A percentile compares a stretch with the other conserved stretches of the same genome.
These are phyloP conservation scores for Hemichromis elongatus DNA, from an alignment of 2,113 vertebrate species.

Conservation along the genomic window DNA sequence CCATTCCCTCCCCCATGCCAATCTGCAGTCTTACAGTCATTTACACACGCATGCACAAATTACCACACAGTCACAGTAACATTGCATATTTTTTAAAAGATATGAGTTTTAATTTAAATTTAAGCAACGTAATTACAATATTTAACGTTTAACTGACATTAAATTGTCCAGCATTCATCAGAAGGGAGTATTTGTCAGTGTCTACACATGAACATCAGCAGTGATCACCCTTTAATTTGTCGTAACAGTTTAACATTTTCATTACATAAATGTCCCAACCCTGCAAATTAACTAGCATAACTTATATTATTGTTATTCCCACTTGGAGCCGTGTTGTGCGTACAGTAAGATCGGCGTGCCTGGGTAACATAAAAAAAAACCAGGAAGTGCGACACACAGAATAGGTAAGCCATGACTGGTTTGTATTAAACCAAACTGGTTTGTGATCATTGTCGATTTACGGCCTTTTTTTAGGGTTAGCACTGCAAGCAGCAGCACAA, in stretches of 20 bases:
- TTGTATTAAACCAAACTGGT: slow-evolving; percentile 38
- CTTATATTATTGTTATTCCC: neutral
- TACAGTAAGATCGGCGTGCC: neutral
- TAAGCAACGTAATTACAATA: neutral
- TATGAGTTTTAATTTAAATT: neutral
- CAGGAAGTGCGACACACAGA: neutral
- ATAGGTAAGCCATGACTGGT: slow-evolving; percentile 47
- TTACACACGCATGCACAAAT: neutral
- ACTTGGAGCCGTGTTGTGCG: neutral
- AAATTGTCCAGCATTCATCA: neutral
- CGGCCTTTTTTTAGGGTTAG: slow-evolving; percentile 49
- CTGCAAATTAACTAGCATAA: neutral
- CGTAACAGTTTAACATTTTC: neutral
- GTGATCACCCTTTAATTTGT: neutral
- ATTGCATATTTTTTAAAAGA: neutral
- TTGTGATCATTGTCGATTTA: slow-evolving; percentile 6
- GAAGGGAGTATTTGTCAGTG: neutral
- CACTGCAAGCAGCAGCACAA: slow-evolving; percentile 9
- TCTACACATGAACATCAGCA: neutral
- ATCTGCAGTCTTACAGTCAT: neutral
- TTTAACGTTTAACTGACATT: slow-evolving; percentile 1
- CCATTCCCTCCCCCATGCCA: slow-evolving; percentile 6
- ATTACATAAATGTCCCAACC: neutral
- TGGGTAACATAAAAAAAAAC: neutral
- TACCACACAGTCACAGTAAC: neutral